These are phyloP conservation scores for Rhinoderma darwinii DNA, from an alignment of 2,113 vertebrate species.

Conservation along the genomic window DNA sequence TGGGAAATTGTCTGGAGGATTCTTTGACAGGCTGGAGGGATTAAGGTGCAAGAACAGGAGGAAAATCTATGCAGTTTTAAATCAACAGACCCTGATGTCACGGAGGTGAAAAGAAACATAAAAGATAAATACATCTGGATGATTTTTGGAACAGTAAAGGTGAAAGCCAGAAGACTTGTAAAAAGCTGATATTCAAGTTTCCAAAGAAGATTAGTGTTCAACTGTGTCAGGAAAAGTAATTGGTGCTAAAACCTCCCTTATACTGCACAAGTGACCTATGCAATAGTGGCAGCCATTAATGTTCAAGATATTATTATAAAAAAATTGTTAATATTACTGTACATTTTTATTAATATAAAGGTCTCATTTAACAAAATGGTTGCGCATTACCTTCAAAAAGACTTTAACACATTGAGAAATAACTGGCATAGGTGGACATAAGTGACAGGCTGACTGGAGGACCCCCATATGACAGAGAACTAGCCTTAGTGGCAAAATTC, in stretches of 20 bases:
- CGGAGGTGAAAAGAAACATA: constrained; percentile 38
- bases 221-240: neutral
- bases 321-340: too few relatives aligned
- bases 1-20: constrained; percentile 41
- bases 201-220: neutral
- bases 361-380: neutral
- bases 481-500: too few relatives aligned
- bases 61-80: constrained; percentile 50
- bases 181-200: neutral
- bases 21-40: constrained; percentile 53
- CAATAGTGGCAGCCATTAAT: neutral
- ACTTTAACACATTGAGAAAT: too few relatives aligned
- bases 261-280: neutral
- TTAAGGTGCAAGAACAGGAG: constrained; percentile 49
- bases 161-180: neutral
- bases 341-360: neutral
- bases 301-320: neutral
- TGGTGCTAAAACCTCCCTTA: neutral
- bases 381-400: too few relatives aligned
- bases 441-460: too few relatives aligned
- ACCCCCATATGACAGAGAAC: too few relatives aligned
- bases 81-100: constrained; percentile 41
- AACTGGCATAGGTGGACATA: too few relatives aligned
- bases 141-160: constrained; percentile 29
- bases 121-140: constrained; percentile 30